phyloP scores from a whole-genome alignment of 2,888 invertebrate genomes.

The Apantesis nais region DNA sequence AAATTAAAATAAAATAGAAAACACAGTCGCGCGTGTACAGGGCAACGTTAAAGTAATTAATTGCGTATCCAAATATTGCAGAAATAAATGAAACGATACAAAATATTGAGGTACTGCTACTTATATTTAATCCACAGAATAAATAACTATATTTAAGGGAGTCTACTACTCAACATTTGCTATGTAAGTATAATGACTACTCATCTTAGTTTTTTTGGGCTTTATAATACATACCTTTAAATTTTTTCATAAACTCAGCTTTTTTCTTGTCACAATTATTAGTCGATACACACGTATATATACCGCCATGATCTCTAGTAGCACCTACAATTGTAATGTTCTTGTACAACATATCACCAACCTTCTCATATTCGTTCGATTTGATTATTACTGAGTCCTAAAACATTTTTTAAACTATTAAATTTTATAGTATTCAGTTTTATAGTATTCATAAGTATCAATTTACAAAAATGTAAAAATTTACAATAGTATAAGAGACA shows the following conservation, averaged over 20 bases:
- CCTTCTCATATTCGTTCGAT: constrained; percentile 31
- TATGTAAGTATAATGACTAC: no score
- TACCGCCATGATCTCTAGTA: constrained; percentile 57
- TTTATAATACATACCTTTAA: constrained; percentile 51
- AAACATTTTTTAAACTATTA: background rate
- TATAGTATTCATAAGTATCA: no score
- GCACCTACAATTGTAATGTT: constrained; percentile 65
- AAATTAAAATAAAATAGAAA: background rate
- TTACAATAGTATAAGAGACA: background rate
- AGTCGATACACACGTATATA: constrained; percentile 60
- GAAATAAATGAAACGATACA: no score
- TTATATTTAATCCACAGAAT: background rate
- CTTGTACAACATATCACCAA: constrained; percentile 54
- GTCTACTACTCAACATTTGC: background rate
- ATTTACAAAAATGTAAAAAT: no score
- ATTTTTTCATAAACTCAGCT: constrained; percentile 42
- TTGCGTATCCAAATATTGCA: background rate
- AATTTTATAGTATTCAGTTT: background rate
- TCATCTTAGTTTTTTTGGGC: background rate
- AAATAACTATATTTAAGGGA: background rate
- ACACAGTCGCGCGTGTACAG: background rate
- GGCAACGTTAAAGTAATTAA: background rate
- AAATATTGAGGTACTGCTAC: no score
- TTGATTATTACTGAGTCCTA: constrained; percentile 27
- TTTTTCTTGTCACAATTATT: constrained; percentile 46